Evolutionary conservation across 2,113 vertebrate species (phyloP), one percentile per base, ranked within the genome.

Genomic region (Eurypyga helias): DNA sequence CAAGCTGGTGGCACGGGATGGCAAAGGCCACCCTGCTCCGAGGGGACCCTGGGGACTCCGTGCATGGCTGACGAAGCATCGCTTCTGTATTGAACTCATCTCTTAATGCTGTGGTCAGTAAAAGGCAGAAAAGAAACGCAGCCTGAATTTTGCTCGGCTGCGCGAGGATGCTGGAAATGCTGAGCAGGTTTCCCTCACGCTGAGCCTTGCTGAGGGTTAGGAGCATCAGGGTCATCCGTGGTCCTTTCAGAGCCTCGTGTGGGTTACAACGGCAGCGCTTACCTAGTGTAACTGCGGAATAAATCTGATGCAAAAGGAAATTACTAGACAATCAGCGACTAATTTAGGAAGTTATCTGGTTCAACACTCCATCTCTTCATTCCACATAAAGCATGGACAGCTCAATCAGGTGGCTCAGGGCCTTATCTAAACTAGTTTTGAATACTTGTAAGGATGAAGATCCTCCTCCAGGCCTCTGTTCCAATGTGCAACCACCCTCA

Each of bases 21-120:
- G 64, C 29, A 8, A 3, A 48, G 76, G 58, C 58, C 13, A 1
- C 28, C 17, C 14, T 9, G 31, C 4, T 25, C 31, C 17, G 13
- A 5, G 45, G 13, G 54, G 11, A 0, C 33, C 31, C 49, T 4
- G 36, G 25, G 23, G 5, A 2, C n/a, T 58, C 29, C 0, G 6
- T 20, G 52, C 13, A 0, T 10, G 18, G 23, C 36, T 13, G 69
- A 5, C 45, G 34, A 8, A 26, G 20, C 41, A 4, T 45, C 51
- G 0, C 12, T 66, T 65, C 3, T 21, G 16, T 51, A 0, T 38
- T 9, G 18, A 1, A 0, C 2, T 80, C 6, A 0, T 46, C 5
- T 82, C 7, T 17, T n/a, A 9, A 7, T 33, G 20, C 36, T 10
- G 3, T 2, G 18, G 3, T 20, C 11, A 29, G 3, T 72, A 26